phyloP scores from a whole-genome alignment of 2,888 invertebrate genomes.

The Mechanitis mazaeus region DNA sequence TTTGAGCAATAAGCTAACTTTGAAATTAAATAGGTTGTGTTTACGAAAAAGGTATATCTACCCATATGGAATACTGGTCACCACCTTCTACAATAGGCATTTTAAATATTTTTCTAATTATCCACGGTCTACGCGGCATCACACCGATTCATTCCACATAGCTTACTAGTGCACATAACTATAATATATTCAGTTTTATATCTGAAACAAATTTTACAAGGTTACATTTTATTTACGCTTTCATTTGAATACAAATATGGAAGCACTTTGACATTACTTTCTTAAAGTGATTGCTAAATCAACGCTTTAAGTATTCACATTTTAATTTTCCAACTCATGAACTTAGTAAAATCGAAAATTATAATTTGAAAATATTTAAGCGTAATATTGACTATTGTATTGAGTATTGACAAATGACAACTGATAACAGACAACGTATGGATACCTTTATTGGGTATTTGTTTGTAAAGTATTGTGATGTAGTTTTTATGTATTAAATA shows the following conservation, averaged over 20 bases:
- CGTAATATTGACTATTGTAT: too few species aligned
- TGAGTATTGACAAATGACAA: too few species aligned
- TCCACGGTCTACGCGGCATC: constrained; percentile 56
- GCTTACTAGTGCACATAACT: constrained; percentile 5
- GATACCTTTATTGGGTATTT: too few species aligned
- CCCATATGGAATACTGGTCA: constrained; percentile 80
- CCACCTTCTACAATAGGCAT: constrained; percentile 72
- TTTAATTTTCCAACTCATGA: too few species aligned
- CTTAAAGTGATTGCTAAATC: background rate
- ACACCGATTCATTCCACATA: constrained; percentile 26
- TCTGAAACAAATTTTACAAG: background rate
- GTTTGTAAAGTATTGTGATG: too few species aligned
- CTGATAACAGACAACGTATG: too few species aligned
- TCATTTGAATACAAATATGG: background rate
- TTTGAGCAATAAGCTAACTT: background rate
- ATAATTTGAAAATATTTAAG: too few species aligned
- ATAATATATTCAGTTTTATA: constrained; percentile 5
- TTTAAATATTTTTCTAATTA: constrained; percentile 72
- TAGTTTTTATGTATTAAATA: too few species aligned
- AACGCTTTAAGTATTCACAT: too few species aligned
- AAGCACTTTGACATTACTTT: constrained; percentile 1
- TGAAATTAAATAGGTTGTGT: constrained; percentile 1
- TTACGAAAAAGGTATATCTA: constrained; percentile 43
- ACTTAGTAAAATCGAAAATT: too few species aligned
- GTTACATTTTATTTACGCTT: background rate